These are phyloP conservation scores for Eupristina koningsbergeri DNA, from an alignment of 1,140 invertebrate genomes.

Conservation along the genomic window DNA sequence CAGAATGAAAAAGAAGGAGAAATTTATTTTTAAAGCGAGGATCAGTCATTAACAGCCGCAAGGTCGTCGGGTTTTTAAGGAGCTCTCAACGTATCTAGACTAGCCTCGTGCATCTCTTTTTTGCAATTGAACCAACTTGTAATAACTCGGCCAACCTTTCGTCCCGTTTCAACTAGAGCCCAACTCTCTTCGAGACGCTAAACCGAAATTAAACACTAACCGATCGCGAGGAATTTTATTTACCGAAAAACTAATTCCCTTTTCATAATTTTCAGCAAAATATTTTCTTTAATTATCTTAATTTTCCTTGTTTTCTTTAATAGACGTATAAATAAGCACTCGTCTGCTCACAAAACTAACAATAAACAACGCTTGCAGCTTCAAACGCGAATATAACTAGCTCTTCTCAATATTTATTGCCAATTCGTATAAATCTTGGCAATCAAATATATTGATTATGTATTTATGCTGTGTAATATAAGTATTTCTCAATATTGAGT, in stretches of 20 bases:
- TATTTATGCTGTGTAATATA: background rate
- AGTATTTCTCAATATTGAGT: background rate
- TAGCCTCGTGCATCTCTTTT: background rate
- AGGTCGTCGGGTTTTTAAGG: constrained; percentile 22
- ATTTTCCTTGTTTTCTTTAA: background rate
- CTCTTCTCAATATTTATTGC: too few relatives aligned
- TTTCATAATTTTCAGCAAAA: background rate
- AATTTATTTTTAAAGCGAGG: constrained; percentile 38
- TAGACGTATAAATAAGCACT: background rate
- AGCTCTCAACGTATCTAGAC: background rate
- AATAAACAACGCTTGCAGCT: background rate
- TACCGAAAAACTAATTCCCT: background rate
- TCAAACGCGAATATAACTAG: background rate
- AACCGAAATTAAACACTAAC: too few relatives aligned
- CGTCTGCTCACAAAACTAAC: background rate
- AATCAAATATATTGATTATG: background rate
- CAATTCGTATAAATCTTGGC: background rate
- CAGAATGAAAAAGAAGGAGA: constrained; percentile 12
- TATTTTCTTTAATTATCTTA: too few relatives aligned
- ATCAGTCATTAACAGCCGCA: constrained; percentile 35
- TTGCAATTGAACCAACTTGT: background rate
- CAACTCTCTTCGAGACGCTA: background rate
- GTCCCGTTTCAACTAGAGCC: background rate
- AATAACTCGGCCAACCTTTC: background rate
- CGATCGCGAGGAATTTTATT: too few relatives aligned